Percentiles rank a stretch among this genome's conserved stretches.
phyloP scores from a whole-genome alignment of 2,797 vertebrate species.

The Pseudochromis fuscus region DNA sequence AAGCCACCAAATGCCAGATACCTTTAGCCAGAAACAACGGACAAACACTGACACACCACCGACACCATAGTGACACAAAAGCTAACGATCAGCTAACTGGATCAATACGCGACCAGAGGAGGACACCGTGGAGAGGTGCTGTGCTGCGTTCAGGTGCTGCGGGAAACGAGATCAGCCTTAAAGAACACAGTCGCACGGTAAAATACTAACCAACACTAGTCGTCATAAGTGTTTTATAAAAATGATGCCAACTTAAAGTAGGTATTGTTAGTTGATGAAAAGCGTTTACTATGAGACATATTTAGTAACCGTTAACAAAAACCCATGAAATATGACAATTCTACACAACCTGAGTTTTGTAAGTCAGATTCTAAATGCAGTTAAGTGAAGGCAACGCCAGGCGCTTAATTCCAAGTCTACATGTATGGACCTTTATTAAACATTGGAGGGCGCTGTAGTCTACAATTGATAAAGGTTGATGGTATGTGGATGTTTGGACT shows the following conservation, averaged over 20 bases:
- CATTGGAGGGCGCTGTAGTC: constrained; percentile 46
- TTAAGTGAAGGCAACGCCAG: constrained; percentile 45
- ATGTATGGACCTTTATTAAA: constrained; percentile 13
- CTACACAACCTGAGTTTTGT: no score
- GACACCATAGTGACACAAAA: constrained; percentile 81
- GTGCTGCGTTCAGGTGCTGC: constrained; percentile 48
- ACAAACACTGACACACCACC: constrained; percentile 63
- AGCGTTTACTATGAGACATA: no score
- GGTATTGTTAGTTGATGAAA: no score
- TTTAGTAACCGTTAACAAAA: no score
- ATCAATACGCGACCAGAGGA: constrained; percentile 67
- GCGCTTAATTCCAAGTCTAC: not conserved
- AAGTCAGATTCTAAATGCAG: not conserved
- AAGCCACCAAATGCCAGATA: constrained; percentile 79
- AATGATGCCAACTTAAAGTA: no score
- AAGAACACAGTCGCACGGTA: fast-evolving
- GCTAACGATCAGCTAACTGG: constrained; percentile 60
- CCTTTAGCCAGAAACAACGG: constrained; percentile 81
- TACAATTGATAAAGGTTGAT: not conserved
- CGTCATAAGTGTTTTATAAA: no score
- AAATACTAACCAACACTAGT: no score
- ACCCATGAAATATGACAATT: no score
- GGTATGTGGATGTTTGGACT: not conserved
- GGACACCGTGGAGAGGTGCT: constrained; percentile 43
- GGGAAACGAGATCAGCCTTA: not conserved